These are phyloP conservation scores for Drosophila cardini DNA, from an alignment of 1,140 invertebrate genomes.

Conservation along the genomic window DNA sequence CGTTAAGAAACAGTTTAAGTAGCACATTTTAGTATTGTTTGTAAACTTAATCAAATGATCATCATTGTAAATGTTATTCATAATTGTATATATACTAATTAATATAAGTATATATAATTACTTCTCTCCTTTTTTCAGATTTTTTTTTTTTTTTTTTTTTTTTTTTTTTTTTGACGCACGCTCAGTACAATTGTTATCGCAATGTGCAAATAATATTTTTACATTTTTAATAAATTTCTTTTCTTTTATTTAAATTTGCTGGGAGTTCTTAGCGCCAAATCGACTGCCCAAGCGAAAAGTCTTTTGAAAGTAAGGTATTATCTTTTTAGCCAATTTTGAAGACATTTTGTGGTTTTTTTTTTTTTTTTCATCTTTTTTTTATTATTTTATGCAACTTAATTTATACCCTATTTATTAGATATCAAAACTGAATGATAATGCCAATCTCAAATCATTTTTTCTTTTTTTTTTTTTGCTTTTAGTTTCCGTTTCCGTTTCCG, in stretches of 20 bases:
- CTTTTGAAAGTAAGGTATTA: constrained; percentile 67
- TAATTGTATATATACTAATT: constrained; percentile 23
- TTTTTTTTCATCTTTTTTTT: constrained; percentile 24
- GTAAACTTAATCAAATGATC: constrained; percentile 59
- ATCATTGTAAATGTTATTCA: constrained; percentile 50
- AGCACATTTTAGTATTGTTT: constrained; percentile 38
- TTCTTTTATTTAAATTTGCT: constrained; percentile 29
- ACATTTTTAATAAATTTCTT: background rate
- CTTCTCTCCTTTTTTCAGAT: constrained; percentile 52
- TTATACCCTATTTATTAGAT: constrained; percentile 9
- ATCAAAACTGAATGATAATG: constrained; percentile 16
- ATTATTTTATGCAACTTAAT: constrained; percentile 62
- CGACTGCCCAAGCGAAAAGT: constrained; percentile 62
- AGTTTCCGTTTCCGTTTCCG: constrained; percentile 27
- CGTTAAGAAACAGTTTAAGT: constrained; percentile 45
- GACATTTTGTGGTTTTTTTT: constrained; percentile 74
- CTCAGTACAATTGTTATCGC: constrained; percentile 53
- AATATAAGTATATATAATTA: constrained; percentile 19
- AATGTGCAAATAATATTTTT: constrained; percentile 46
- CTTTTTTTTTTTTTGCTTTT: constrained; percentile 2
- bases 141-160: constrained; percentile 45
- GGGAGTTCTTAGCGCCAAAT: constrained; percentile 47
- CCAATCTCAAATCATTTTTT: constrained; percentile 31
- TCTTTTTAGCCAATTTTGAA: constrained; percentile 75
- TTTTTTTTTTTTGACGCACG: constrained; percentile 57